These are phyloP conservation scores for Numida meleagris DNA, from an alignment of 2,113 vertebrate species.

Conservation along the genomic window DNA sequence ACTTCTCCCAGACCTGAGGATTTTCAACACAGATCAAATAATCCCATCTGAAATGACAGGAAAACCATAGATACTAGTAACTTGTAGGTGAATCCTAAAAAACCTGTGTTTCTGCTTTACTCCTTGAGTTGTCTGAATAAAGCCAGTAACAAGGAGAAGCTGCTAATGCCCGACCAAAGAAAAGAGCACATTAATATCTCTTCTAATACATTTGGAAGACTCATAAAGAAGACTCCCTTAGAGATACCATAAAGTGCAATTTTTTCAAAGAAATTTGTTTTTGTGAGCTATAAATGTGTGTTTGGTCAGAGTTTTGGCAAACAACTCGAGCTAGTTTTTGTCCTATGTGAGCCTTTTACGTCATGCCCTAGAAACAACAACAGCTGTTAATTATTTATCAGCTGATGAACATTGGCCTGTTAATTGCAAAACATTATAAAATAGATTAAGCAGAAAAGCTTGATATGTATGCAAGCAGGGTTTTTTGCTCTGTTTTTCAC, in stretches of 20 bases:
- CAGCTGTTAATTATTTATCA: slow-evolving; percentile 71
- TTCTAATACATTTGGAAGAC: background rate
- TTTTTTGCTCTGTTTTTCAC: background rate
- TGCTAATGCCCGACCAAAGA: background rate
- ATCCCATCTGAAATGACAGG: background rate
- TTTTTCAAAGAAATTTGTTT: background rate
- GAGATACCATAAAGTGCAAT: background rate
- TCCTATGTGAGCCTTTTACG: slow-evolving; percentile 43
- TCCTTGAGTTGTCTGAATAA: background rate
- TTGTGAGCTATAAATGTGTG: background rate
- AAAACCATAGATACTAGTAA: background rate
- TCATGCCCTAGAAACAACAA: slow-evolving; percentile 52
- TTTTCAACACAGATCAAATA: background rate
- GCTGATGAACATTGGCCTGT: slow-evolving; percentile 59
- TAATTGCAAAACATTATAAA: slow-evolving; percentile 66
- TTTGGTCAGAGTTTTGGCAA: slow-evolving; percentile 48
- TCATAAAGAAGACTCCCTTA: background rate
- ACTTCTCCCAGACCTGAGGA: background rate
- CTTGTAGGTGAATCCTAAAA: background rate
- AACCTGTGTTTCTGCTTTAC: background rate
- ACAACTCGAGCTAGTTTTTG: background rate
- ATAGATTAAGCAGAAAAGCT: slow-evolving; percentile 53
- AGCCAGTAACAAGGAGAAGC: background rate
- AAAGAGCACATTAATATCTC: background rate
- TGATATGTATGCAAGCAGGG: background rate